Conservation (phyloP, 2,888 invertebrate genomes). For the Brachyptera putata region DNA sequence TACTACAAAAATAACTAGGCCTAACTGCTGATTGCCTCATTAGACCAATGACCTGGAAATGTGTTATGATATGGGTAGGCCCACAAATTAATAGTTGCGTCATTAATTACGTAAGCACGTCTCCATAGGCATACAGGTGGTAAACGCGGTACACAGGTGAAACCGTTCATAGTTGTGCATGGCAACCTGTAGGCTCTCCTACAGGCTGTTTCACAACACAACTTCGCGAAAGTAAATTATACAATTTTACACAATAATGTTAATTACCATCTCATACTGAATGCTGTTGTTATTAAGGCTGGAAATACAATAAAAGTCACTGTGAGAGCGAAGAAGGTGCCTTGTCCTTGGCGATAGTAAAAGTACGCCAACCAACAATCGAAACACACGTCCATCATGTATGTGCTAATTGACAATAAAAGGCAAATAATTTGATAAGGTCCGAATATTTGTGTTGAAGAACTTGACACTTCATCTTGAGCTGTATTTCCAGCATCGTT, state of each 20-base stretch:
- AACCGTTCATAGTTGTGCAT: conserved; percentile 8
- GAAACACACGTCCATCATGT: conserved; percentile 45
- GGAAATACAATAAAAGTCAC: conserved; percentile 49
- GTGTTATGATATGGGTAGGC: background rate
- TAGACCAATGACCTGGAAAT: conserved; percentile 9
- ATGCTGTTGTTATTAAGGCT: conserved; percentile 49
- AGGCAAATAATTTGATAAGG: conserved; percentile 44
- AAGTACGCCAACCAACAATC: conserved; percentile 46
- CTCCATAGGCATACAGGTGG: background rate
- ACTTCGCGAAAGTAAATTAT: background rate
- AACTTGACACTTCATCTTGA: conserved; percentile 23
- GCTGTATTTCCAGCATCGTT: conserved; percentile 36
- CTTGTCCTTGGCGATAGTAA: conserved; percentile 44
- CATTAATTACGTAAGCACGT: background rate
- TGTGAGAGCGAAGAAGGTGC: conserved; percentile 50
- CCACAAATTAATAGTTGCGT: background rate
- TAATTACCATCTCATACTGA: conserved; percentile 51
- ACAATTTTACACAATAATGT: background rate
- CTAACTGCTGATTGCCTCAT: background rate
- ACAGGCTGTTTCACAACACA: background rate
- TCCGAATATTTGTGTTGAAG: conserved; percentile 25
- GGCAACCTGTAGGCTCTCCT: conserved; percentile 20
- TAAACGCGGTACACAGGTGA: background rate
- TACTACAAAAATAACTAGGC: too few relatives aligned
- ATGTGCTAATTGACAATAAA: conserved; percentile 47